Evolutionary conservation across 2,113 vertebrate genomes (phyloP), one percentile per base, ranked within the genome.

Genomic region (Notothenia rossii): DNA sequence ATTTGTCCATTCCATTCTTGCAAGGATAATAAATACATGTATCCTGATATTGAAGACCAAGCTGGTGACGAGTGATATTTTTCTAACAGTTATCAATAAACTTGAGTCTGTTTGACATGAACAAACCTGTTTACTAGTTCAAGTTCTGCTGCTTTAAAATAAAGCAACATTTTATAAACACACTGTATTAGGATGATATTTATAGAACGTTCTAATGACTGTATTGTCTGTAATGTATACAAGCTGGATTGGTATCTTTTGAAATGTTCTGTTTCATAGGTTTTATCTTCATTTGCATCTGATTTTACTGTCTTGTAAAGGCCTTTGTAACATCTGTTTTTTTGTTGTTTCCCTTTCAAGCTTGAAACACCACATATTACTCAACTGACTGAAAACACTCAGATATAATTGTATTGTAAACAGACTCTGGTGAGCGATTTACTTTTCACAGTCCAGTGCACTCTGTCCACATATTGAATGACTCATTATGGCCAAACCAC

Each of bases 391-490:
- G 29, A 15, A 10, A 64, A 45, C 10, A 45, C 33, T 25, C 7
- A 33, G 25, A 66, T 46, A 33, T 54, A 7, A 79, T 13, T 10
- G 53, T 14, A 69, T n/a, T 58, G 65, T 63, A 33, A 56, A 60
- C 45, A 29, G n/a, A 45, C 12, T 29, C 0, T 56, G 29, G 29
- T 40, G 22, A 2, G 13, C n/a, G 63, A 85, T 63, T 9, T 18
- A 20, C 36, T 55, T 63, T 56, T 77, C 72, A 79, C 79, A 58
- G 59, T 51, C 53, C 51, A n/a, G 48, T 59, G 64, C 6, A 5
- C 63, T 25, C 17, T 11, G 33, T 48, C 48, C 46, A 67, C 53
- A 77, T n/a, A 51, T 54, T 20, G 40, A 76, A 66, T 59, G 54
- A 73, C 43, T 76, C 62, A 69, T 61, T 62, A 48, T 13, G 46